phyloP scores from a whole-genome alignment of 2,888 invertebrate species.

The Andrena trimmerana region DNA sequence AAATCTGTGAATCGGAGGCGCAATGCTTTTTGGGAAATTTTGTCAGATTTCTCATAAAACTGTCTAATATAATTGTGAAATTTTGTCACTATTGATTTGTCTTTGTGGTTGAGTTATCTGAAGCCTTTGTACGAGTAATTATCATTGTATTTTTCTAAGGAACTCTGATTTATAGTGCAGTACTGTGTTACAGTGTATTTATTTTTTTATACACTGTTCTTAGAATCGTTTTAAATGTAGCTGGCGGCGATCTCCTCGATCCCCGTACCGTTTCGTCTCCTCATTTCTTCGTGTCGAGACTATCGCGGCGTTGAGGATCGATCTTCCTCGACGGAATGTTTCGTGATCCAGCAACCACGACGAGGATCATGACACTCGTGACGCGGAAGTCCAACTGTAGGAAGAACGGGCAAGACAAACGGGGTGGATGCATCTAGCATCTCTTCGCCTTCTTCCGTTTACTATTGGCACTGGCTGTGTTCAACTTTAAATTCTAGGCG shows the following conservation, averaged over 20 bases:
- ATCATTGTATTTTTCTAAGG: neutral
- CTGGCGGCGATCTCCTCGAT: slow-evolving; percentile 20
- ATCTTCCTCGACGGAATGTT: slow-evolving; percentile 48
- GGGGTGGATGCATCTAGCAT: slow-evolving; percentile 34
- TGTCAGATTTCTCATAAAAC: too few relatives aligned
- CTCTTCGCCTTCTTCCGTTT: slow-evolving; percentile 34
- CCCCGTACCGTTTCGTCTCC: neutral
- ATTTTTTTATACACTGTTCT: neutral
- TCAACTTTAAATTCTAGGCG: neutral
- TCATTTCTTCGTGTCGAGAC: slow-evolving; percentile 25
- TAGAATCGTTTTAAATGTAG: slow-evolving; percentile 22
- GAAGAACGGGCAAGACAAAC: slow-evolving; percentile 34
- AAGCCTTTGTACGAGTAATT: neutral
- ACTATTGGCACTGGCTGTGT: neutral
- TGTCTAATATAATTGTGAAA: too few relatives aligned
- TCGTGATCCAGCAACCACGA: slow-evolving; percentile 69
- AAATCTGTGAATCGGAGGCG: too few relatives aligned
- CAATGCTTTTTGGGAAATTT: too few relatives aligned
- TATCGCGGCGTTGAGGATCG: slow-evolving; percentile 34
- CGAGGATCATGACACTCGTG: slow-evolving; percentile 72
- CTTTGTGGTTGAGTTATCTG: too few relatives aligned
- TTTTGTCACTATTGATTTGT: too few relatives aligned
- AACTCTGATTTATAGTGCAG: neutral
- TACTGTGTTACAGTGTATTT: neutral
- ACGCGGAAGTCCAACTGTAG: slow-evolving; percentile 69